Conservation (phyloP, 2,888 invertebrate genomes). For the Artemia sinica region DNA sequence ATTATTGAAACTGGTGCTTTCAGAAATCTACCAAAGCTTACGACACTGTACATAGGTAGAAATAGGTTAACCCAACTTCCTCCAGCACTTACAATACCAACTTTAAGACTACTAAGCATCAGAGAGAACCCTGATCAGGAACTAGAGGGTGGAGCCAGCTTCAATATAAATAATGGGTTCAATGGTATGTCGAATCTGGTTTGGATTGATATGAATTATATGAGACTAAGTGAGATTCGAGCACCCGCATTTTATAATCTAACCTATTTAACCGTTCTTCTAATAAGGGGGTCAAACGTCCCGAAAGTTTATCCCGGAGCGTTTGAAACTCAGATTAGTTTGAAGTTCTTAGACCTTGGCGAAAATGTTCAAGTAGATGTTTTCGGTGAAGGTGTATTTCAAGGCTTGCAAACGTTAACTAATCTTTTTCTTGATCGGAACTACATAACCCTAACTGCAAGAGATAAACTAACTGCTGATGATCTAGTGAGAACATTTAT, state of each 20-base stretch:
- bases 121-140: slow-evolving; percentile 17
- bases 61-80: slow-evolving; percentile 34
- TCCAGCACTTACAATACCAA: slow-evolving; percentile 20
- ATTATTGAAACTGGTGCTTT: slow-evolving; percentile 35
- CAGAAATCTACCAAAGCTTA: slow-evolving; percentile 34
- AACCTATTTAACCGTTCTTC: slow-evolving; percentile 31
- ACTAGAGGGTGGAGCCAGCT: slow-evolving; percentile 28
- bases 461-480: slow-evolving; percentile 30
- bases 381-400: not conserved
- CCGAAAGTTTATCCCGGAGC: slow-evolving; percentile 31
- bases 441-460: slow-evolving; percentile 14
- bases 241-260: slow-evolving; percentile 31
- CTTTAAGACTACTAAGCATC: slow-evolving; percentile 30
- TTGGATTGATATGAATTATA: slow-evolving; percentile 34
- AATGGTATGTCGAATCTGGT: slow-evolving; percentile 29
- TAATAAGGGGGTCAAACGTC: slow-evolving; percentile 37
- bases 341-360: slow-evolving; percentile 40
- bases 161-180: slow-evolving; percentile 38
- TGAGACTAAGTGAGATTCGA: slow-evolving; percentile 31
- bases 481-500: slow-evolving; percentile 30
- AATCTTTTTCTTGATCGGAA: slow-evolving; percentile 18
- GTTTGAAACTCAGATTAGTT: slow-evolving; percentile 33
- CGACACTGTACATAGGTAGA: slow-evolving; percentile 38
- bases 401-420: slow-evolving; percentile 15
- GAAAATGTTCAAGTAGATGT: slow-evolving; percentile 32